Conservation (phyloP, 2,797 vertebrate genomes). For the Labroides dimidiatus region DNA sequence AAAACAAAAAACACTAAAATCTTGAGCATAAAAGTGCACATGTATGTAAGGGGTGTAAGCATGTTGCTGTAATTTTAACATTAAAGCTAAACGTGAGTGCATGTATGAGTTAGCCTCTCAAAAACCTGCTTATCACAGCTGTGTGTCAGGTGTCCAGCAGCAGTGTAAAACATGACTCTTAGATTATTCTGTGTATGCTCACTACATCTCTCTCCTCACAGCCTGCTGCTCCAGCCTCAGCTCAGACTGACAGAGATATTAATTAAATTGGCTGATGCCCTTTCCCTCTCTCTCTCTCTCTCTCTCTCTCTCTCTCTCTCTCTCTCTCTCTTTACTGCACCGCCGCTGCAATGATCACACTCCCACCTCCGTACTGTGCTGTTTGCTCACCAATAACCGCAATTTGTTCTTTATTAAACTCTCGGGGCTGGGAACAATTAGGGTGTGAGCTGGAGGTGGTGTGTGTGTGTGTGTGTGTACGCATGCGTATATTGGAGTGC, state of each 20-base stretch:
- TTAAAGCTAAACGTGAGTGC: constrained; percentile 10
- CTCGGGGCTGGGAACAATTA: constrained; percentile 75
- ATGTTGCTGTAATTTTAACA: neutral
- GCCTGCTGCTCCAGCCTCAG: constrained; percentile 43
- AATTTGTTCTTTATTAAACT: constrained; percentile 83
- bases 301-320: constrained; percentile 47
- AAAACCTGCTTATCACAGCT: neutral
- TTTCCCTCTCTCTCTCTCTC: constrained; percentile 49
- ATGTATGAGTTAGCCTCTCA: neutral
- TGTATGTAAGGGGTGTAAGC: no score
- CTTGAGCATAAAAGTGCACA: no score
- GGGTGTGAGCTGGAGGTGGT: constrained; percentile 55
- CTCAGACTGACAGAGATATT: constrained; percentile 70
- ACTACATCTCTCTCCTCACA: constrained; percentile 30
- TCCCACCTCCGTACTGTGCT: constrained; percentile 63
- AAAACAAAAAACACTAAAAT: no score
- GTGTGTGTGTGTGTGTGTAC: constrained; percentile 7
- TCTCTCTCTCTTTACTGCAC: constrained; percentile 45
- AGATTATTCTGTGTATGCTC: constrained; percentile 32
- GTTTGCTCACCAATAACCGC: constrained; percentile 81
- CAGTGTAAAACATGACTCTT: constrained; percentile 9
- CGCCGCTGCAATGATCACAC: constrained; percentile 52
- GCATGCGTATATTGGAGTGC: constrained; percentile 27
- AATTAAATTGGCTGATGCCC: constrained; percentile 70
- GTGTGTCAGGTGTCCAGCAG: constrained; percentile 13